Conservation (phyloP, 2,113 vertebrate genomes). For the Himantopus leucocephalus region DNA sequence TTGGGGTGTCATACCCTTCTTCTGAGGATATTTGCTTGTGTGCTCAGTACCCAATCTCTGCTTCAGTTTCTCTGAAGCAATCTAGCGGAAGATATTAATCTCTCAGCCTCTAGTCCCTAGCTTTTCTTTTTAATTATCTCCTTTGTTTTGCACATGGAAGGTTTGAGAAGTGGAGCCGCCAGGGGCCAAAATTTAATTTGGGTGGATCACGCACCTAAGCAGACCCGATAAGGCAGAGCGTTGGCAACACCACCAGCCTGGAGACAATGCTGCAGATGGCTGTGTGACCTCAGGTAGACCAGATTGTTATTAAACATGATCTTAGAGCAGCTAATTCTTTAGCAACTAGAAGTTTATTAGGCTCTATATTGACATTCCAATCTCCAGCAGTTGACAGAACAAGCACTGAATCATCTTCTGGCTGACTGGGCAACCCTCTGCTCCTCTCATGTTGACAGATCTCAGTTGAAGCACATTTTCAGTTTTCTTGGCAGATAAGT, state of each 20-base stretch:
- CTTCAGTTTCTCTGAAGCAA: background rate
- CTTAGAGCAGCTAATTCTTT: background rate
- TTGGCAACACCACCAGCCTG: background rate
- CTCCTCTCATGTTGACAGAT: background rate
- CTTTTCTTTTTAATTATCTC: background rate
- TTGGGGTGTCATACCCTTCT: background rate
- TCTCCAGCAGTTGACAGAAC: slow-evolving; percentile 29
- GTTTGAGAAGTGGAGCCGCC: background rate
- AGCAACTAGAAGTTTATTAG: slow-evolving; percentile 25
- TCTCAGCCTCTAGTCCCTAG: background rate
- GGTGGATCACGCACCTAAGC: background rate
- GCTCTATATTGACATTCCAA: slow-evolving; percentile 14
- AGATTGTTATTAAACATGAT: background rate
- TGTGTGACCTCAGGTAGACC: background rate
- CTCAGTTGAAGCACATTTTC: slow-evolving; percentile 25
- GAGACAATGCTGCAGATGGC: background rate
- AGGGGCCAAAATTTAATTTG: slow-evolving; percentile 14
- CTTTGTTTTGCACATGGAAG: background rate
- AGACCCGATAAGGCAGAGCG: background rate
- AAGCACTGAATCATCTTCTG: slow-evolving; percentile 32
- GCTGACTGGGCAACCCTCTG: slow-evolving; percentile 28
- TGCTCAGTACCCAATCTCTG: background rate
- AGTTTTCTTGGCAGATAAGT: slow-evolving; percentile 16
- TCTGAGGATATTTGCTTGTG: background rate
- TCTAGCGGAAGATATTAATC: background rate